These are phyloP conservation scores for Pardosa pseudoannulata DNA, from an alignment of 2,888 invertebrate genomes.

Conservation along the genomic window DNA sequence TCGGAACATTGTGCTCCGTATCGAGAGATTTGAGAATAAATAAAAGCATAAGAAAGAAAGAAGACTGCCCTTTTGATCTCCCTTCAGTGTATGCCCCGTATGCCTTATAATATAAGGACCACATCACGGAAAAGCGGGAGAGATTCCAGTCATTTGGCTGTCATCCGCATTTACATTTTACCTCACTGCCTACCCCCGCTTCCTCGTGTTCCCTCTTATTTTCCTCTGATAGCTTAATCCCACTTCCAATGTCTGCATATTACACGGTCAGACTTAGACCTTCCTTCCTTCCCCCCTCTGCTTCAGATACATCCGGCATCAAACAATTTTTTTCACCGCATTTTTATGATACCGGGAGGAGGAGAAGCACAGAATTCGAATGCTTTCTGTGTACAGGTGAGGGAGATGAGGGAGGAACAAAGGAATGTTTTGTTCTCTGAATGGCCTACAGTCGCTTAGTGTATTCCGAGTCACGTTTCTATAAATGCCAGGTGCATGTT, in stretches of 20 bases:
- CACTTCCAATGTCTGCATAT: neutral
- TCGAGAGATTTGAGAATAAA: too few relatives aligned
- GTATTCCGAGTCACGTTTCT: neutral
- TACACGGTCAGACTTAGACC: neutral
- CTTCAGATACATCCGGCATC: neutral
- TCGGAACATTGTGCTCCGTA: too few relatives aligned
- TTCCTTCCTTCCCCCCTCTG: too few relatives aligned
- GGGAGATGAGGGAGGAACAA: constrained; percentile 10
- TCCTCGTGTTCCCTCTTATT: neutral
- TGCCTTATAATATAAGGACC: too few relatives aligned
- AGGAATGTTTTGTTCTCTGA: neutral
- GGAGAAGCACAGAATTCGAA: neutral
- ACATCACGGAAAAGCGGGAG: too few relatives aligned
- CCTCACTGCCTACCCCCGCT: neutral
- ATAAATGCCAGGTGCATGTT: neutral
- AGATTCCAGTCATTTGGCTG: neutral
- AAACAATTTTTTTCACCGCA: neutral
- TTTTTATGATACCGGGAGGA: neutral
- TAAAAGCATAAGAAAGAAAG: too few relatives aligned
- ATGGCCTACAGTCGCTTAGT: neutral
- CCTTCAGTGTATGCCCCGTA: too few relatives aligned
- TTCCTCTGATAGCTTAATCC: neutral
- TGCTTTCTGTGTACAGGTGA: neutral
- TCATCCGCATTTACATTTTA: neutral
- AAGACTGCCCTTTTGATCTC: too few relatives aligned